A percentile compares a stretch with the other conserved stretches of the same genome.
These are phyloP conservation scores for Cantharis lateralis DNA, from an alignment of 2,888 invertebrate genomes.

Conservation along the genomic window DNA sequence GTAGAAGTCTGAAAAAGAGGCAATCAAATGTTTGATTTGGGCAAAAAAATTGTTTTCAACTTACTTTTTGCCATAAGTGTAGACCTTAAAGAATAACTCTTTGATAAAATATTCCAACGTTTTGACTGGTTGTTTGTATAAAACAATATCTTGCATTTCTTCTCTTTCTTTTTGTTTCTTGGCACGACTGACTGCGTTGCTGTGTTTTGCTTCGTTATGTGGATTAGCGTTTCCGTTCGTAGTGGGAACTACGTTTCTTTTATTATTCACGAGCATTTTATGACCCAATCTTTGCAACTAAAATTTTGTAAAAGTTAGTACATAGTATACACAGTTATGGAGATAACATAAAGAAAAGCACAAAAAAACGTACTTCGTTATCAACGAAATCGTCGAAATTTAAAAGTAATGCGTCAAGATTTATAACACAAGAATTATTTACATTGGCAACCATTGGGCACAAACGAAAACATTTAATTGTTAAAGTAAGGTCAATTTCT, in stretches of 20 bases:
- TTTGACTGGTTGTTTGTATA: conserved; percentile 80
- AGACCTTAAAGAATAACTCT: conserved; percentile 70
- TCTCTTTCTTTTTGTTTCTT: conserved; percentile 57
- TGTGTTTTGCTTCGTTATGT: conserved; percentile 6
- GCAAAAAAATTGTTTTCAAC: conserved; percentile 31
- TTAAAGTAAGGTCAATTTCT: neutral
- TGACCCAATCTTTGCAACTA: conserved; percentile 64
- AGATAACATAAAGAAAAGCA: conserved; percentile 9
- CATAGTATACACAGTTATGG: conserved; percentile 19
- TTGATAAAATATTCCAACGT: conserved; percentile 80
- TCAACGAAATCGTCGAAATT: conserved; percentile 1
- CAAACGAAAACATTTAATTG: neutral
- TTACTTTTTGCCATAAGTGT: conserved; percentile 64
- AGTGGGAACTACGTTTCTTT: conserved; percentile 40
- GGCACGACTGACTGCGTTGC: conserved; percentile 12
- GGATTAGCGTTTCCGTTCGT: conserved; percentile 37
- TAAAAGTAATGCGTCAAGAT: conserved; percentile 1
- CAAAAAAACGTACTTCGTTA: neutral
- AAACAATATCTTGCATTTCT: conserved; percentile 70
- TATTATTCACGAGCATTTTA: conserved; percentile 62
- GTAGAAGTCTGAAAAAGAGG: conserved; percentile 64
- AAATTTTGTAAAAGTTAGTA: conserved; percentile 56
- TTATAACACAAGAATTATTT: conserved; percentile 14
- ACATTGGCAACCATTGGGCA: neutral
- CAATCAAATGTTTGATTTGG: neutral